A percentile compares a stretch with the other conserved stretches of the same genome.
phyloP scores from a whole-genome alignment of 2,113 vertebrate genomes.

The Ivindomyrus marchei region DNA sequence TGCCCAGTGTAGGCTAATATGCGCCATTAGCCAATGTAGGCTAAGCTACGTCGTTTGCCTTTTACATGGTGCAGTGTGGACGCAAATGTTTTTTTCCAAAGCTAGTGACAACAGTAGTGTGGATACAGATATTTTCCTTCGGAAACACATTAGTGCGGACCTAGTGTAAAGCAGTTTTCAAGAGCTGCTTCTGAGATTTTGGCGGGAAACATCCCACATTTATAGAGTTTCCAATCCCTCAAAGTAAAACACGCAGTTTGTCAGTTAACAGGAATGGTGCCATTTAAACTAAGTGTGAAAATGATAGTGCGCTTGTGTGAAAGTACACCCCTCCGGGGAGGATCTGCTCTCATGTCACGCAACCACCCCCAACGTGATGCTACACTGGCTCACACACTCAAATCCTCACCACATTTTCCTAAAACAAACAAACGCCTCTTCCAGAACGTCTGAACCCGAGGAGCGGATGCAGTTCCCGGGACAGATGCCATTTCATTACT shows the following conservation, averaged over 20 bases:
- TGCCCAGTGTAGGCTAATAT: no score
- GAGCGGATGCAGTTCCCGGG: not conserved
- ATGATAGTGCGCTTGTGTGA: not conserved
- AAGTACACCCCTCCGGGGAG: not conserved
- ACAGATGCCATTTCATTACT: constrained; percentile 50
- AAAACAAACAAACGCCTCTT: not conserved
- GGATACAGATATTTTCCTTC: no score
- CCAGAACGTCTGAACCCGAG: not conserved
- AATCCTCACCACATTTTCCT: not conserved
- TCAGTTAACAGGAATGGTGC: not conserved
- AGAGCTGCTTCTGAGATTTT: not conserved
- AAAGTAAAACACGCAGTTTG: not conserved
- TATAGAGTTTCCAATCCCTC: not conserved
- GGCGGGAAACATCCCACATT: not conserved
- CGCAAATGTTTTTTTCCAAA: no score
- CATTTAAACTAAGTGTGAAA: not conserved
- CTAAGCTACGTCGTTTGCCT: no score
- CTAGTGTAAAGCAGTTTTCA: not conserved
- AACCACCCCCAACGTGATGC: not conserved
- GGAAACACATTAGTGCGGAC: no score
- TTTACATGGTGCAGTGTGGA: no score
- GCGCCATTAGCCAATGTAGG: no score
- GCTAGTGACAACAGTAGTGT: no score
- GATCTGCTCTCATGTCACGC: no score
- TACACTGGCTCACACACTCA: not conserved